Evolutionary conservation across 2,888 invertebrate species (phyloP).

Genomic region (Prenolepis imparis): DNA sequence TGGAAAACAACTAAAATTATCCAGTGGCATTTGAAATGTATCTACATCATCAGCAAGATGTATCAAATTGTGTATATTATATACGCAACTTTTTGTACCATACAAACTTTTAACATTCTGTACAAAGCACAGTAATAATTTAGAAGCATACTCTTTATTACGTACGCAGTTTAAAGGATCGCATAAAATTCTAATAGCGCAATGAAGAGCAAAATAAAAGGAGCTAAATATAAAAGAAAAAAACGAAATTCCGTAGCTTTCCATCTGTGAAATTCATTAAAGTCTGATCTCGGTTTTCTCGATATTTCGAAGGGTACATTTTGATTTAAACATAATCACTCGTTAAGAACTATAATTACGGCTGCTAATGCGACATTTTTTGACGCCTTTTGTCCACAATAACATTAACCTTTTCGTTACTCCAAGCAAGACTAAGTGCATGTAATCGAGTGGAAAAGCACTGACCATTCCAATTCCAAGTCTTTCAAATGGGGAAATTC

Average conservation of each 20-base stretch:
- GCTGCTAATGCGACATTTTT: slow-evolving; percentile 1
- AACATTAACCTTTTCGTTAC: slow-evolving; percentile 48
- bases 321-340: slow-evolving; percentile 1
- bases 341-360: background rate
- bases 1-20: slow-evolving; percentile 6
- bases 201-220: slow-evolving; percentile 4
- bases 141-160: background rate
- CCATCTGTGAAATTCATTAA: slow-evolving; percentile 2
- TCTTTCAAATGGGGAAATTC: slow-evolving; percentile 41
- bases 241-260: slow-evolving; percentile 9
- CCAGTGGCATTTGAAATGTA: background rate
- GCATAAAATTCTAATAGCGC: slow-evolving; percentile 10
- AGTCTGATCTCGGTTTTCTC: slow-evolving; percentile 1
- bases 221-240: background rate
- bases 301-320: background rate
- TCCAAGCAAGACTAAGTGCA: slow-evolving; percentile 51
- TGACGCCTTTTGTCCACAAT: slow-evolving; percentile 12
- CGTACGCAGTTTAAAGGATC: background rate
- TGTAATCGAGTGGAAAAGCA: slow-evolving; percentile 37
- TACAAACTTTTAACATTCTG: background rate
- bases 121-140: background rate
- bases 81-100: background rate
- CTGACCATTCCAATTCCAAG: slow-evolving; percentile 57
- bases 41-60: slow-evolving; percentile 1
- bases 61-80: background rate